Base-by-base conservation (phyloP, 2,888 invertebrate genomes). In the Hipparchia semele region DNA sequence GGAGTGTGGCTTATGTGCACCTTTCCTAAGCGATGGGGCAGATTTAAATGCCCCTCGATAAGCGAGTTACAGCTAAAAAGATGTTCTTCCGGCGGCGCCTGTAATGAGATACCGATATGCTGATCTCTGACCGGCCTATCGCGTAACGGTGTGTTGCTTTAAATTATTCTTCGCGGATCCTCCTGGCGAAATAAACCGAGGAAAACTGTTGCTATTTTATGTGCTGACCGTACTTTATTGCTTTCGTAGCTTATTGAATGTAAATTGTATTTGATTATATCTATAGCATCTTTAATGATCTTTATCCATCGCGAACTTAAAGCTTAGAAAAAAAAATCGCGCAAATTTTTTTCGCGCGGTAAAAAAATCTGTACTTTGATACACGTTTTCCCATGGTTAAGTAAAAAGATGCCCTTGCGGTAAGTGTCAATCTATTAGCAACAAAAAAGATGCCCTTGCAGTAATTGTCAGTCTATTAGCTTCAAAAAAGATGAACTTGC, bases 41-140 rank as follows among this genome's bases (percentile, higher is more conserved):
- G 49, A 59, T 67, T 67, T 67, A 71, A 74, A 68, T 72, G 60
- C 58, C 10, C 46, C 54, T 45, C 70, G 75, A 78, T 78, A 78
- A 77, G 73, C 74, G 78, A 80, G 77, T 79, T 79, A 77, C 77
- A 78, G 79, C 77, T 78, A 79, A 79, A 79, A 79, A 79, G 78
- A 77, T 74, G 77, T 61, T 76, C 76, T 79, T 77, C 78, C 78
- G 78, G 77, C 78, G 78, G 77, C 78, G 77, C 75, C 75, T 75
- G 78, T 78, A 78, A 78, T 77, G 74, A 78, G 78, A 78, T 77
- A 77, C 77, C 70, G 74, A 54, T 71, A 70, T 71, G 71, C 71
- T 78, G 77, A 77, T 77, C 78, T 77, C 74, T 78, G 75, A 77
- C 74, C 78, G 73, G 46, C 72, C 74, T 76, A 72, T 74, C 72